Percentiles rank a stretch among this genome's conserved stretches.
Evolutionary conservation across 2,113 vertebrate species (phyloP).

Genomic region (Polypterus bichir): DNA sequence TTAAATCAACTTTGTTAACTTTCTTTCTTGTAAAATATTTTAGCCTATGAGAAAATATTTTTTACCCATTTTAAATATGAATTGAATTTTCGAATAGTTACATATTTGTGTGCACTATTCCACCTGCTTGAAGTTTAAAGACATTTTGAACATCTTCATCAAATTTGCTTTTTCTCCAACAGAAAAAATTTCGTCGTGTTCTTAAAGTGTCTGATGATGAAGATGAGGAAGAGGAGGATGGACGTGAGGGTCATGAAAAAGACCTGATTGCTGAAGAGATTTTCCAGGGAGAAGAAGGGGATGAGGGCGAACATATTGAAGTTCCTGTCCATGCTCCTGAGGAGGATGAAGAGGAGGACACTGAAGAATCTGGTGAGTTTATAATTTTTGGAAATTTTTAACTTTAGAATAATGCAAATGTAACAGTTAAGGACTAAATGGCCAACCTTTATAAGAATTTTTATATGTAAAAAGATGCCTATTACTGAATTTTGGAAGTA

Average conservation of each 20-base stretch:
- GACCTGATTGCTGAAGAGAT: slow-evolving; percentile 90
- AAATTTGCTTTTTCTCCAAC: slow-evolving; percentile 19
- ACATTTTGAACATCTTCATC: too few species aligned
- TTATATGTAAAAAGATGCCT: too few species aligned
- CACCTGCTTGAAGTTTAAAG: too few species aligned
- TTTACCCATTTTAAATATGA: too few species aligned
- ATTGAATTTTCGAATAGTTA: too few species aligned
- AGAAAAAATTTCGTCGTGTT: slow-evolving; percentile 90
- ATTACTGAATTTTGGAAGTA: too few species aligned
- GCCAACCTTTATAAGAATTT: too few species aligned
- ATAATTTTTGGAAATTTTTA: not conserved
- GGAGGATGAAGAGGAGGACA: slow-evolving; percentile 83
- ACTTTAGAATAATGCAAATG: too few species aligned
- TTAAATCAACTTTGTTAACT: not conserved
- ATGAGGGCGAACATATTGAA: slow-evolving; percentile 70
- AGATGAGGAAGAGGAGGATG: slow-evolving; percentile 77
- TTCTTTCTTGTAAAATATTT: not conserved
- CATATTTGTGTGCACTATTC: too few species aligned
- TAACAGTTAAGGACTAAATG: too few species aligned
- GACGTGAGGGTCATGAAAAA: slow-evolving; percentile 76
- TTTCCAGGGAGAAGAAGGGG: slow-evolving; percentile 84
- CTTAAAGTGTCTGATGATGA: slow-evolving; percentile 89
- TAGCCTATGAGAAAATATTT: not conserved
- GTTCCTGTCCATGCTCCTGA: slow-evolving; percentile 55
- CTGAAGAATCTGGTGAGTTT: slow-evolving; percentile 78